Conservation (phyloP, 2,113 vertebrate genomes). For the Carassius auratus region DNA sequence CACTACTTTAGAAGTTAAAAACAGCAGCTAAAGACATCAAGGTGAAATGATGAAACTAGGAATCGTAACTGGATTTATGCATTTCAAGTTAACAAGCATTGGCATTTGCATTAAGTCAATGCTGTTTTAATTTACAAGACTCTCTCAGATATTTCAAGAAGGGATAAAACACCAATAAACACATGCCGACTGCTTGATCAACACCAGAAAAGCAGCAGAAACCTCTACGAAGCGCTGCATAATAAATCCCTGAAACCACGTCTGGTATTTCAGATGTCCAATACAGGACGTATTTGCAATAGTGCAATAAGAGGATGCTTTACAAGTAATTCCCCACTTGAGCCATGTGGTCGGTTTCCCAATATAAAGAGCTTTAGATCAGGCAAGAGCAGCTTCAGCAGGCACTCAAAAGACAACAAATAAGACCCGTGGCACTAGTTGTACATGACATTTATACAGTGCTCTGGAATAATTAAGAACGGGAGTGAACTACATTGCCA, state of each 20-base stretch:
- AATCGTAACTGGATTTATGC: background rate
- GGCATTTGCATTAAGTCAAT: background rate
- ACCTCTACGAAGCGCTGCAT: background rate
- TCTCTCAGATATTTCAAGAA: background rate
- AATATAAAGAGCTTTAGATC: constrained; percentile 38
- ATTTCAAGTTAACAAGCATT: constrained; percentile 3
- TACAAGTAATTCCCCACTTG: constrained; percentile 23
- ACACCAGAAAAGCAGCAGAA: constrained; percentile 1
- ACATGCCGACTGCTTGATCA: background rate
- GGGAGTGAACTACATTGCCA: background rate
- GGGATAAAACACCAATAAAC: background rate
- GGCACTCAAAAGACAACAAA: background rate
- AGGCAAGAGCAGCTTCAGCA: background rate
- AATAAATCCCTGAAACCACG: background rate
- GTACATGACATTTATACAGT: constrained; percentile 1
- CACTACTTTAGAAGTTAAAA: no score
- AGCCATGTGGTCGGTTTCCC: constrained; percentile 7
- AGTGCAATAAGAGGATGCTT: background rate
- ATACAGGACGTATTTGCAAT: background rate
- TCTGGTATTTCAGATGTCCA: background rate
- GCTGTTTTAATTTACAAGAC: background rate
- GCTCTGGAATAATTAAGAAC: background rate
- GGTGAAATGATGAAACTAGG: background rate
- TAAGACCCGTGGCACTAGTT: background rate
- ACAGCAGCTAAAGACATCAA: no score